Evolutionary conservation across 2,113 vertebrate genomes (phyloP).

Genomic region (Zapus hudsonius): DNA sequence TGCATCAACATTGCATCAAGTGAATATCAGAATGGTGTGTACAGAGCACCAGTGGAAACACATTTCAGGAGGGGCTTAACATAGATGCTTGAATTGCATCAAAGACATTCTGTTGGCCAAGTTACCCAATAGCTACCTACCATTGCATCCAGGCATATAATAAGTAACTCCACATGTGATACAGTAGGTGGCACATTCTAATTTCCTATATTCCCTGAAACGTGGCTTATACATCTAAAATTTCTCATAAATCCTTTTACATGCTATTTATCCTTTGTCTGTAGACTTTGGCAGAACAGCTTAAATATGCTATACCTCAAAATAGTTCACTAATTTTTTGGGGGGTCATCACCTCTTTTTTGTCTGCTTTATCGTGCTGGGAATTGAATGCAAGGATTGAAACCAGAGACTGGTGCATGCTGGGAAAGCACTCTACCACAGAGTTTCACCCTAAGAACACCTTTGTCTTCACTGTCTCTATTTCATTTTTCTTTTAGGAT

Average conservation of each 20-base stretch:
- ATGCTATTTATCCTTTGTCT: background rate
- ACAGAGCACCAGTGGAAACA: rapidly evolving
- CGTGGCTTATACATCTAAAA: background rate
- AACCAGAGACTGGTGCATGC: background rate
- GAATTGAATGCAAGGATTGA: too few relatives aligned
- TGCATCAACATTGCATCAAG: background rate
- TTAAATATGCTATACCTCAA: background rate
- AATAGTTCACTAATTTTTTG: background rate
- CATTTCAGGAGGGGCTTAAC: background rate
- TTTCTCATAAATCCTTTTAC: background rate
- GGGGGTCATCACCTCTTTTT: background rate
- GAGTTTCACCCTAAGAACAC: background rate
- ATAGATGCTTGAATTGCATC: background rate
- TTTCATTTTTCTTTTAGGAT: background rate
- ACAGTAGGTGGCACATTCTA: background rate
- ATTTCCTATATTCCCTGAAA: conserved; percentile 46
- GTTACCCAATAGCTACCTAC: background rate
- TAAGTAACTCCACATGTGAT: conserved; percentile 32
- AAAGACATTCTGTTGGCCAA: conserved; percentile 24
- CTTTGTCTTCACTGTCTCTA: background rate
- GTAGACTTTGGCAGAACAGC: background rate
- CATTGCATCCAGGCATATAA: background rate
- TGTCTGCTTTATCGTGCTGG: too few relatives aligned
- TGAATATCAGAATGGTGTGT: background rate
- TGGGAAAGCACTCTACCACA: background rate